Evolutionary conservation across 2,113 vertebrate species (phyloP).

Genomic region (Rafetus swinhoei): DNA sequence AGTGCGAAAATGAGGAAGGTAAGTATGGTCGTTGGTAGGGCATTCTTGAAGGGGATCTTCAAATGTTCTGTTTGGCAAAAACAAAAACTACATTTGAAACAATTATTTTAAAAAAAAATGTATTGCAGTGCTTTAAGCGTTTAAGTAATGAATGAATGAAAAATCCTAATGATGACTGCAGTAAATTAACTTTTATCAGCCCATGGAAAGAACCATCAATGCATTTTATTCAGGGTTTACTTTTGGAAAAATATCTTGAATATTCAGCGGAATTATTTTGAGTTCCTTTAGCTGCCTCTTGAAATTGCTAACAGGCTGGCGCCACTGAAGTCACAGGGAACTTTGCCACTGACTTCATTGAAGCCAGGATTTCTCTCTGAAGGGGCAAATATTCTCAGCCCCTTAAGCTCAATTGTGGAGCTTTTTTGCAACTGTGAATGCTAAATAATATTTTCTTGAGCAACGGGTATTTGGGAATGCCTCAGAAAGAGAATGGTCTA

Average conservation of each 20-base stretch:
- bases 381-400: background rate
- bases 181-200: background rate
- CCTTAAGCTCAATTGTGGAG: background rate
- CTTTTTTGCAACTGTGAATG: background rate
- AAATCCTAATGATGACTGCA: background rate
- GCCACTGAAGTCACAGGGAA: background rate
- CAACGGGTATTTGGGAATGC: slow-evolving; percentile 1
- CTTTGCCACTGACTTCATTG: background rate
- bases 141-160: background rate
- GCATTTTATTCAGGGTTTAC: background rate
- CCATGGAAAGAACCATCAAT: slow-evolving; percentile 30
- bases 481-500: background rate
- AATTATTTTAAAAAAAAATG: background rate
- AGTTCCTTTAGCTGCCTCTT: slow-evolving; percentile 20
- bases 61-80: background rate
- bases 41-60: background rate
- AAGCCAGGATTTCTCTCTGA: background rate
- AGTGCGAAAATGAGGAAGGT: background rate
- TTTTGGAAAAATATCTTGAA: background rate
- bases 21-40: background rate
- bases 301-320: background rate
- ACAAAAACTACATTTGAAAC: background rate
- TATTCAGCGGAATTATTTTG: slow-evolving; percentile 24
- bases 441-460: background rate
- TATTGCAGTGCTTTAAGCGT: background rate